Percentiles rank a stretch among this genome's conserved stretches.
phyloP scores from a whole-genome alignment of 92 coral and sea anemone genomes.

The Zoanthus gigantus region DNA sequence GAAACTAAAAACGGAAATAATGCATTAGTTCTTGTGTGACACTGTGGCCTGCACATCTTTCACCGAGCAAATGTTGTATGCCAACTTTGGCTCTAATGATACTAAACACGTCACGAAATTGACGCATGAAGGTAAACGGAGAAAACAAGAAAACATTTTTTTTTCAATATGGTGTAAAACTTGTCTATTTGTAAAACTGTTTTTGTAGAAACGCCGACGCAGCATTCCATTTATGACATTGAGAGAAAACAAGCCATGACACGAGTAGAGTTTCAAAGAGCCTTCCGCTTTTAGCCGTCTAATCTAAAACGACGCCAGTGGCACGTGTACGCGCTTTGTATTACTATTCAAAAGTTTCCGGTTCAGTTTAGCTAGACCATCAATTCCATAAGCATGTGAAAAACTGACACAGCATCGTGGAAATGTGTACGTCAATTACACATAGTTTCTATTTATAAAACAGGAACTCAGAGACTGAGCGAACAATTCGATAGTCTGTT shows the following conservation, averaged over 20 bases:
- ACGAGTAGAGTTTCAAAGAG: not conserved
- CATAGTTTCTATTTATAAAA: not conserved
- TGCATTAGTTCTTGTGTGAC: not conserved
- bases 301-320: slow-evolving; percentile 10
- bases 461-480: not conserved
- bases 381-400: not conserved
- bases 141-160: not conserved
- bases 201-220: too few species aligned
- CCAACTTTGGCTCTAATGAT: not conserved
- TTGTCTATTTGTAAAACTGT: too few species aligned
- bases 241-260: not conserved
- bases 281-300: slow-evolving; percentile 3
- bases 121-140: not conserved
- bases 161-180: too few species aligned
- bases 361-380: not conserved
- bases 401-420: slow-evolving; percentile 13
- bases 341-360: slow-evolving; percentile 10
- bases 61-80: not conserved
- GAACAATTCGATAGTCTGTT: not conserved
- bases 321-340: slow-evolving; percentile 23
- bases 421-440: not conserved
- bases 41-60: not conserved
- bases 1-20: not conserved
- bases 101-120: not conserved
- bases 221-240: too few species aligned